Conservation (phyloP, 2,888 invertebrate species). For the Napeogenes inachia region DNA sequence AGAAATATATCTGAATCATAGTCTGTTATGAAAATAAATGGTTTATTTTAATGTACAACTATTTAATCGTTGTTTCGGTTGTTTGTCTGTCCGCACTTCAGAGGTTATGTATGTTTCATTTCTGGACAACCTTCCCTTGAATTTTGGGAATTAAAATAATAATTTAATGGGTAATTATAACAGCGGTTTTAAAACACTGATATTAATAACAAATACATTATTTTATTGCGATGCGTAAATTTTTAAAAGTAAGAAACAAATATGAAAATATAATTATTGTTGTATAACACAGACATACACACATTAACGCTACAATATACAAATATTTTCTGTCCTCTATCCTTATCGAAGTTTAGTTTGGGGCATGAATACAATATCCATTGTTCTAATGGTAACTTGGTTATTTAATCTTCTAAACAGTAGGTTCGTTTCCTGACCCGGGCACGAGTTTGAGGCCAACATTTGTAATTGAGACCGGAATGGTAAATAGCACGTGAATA, state of each 20-base stretch:
- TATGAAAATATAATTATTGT: not conserved
- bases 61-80: slow-evolving; percentile 12
- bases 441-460: slow-evolving; percentile 17
- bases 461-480: slow-evolving; percentile 39
- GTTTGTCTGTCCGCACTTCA: slow-evolving; percentile 39
- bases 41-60: not conserved
- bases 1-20: not conserved
- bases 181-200: too few species aligned
- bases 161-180: not conserved
- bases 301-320: not conserved
- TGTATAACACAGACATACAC: too few species aligned
- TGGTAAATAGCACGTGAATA: slow-evolving; percentile 44
- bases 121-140: slow-evolving; percentile 58
- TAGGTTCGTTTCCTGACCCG: slow-evolving; percentile 16
- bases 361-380: slow-evolving; percentile 18
- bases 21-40: not conserved
- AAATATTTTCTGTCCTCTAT: slow-evolving; percentile 7
- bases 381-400: slow-evolving; percentile 16
- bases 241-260: not conserved
- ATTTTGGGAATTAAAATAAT: slow-evolving; percentile 26
- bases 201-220: too few species aligned
- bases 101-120: slow-evolving; percentile 36
- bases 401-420: slow-evolving; percentile 10
- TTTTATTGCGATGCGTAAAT: too few species aligned
- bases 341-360: slow-evolving; percentile 14